phyloP scores from a whole-genome alignment of 2,797 vertebrate species.

The Anolis apletophallus region DNA sequence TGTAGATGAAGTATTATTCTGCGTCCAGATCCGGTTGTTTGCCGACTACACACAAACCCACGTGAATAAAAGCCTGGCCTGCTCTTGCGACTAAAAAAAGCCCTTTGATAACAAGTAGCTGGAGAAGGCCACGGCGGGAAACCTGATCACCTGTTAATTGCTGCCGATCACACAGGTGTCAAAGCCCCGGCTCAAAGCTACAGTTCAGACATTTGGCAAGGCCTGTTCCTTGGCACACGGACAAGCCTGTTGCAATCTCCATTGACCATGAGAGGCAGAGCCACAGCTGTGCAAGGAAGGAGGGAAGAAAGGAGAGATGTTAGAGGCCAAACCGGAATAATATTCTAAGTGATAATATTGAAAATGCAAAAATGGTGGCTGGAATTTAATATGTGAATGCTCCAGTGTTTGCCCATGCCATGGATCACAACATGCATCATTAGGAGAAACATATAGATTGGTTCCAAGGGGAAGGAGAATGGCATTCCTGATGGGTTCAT shows the following conservation, averaged over 20 bases:
- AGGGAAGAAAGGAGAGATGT: background rate
- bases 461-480: background rate
- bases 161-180: constrained; percentile 10
- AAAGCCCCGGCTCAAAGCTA: background rate
- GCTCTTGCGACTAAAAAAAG: background rate
- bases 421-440: background rate
- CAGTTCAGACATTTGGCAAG: background rate
- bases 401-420: background rate
- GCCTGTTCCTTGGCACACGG: background rate
- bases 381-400: background rate
- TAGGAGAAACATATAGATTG: background rate
- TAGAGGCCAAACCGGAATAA: background rate
- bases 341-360: background rate
- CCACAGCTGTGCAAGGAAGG: background rate
- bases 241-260: background rate
- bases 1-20: background rate
- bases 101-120: background rate
- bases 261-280: background rate
- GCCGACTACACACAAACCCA: background rate
- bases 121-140: background rate
- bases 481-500: too few species aligned
- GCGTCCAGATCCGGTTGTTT: background rate
- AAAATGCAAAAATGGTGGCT: background rate
- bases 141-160: background rate
- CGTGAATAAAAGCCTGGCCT: background rate